Percentiles rank a stretch among this genome's conserved stretches.
Conservation (phyloP, 2,113 vertebrate genomes). For the Thinocorus orbignyianus region DNA sequence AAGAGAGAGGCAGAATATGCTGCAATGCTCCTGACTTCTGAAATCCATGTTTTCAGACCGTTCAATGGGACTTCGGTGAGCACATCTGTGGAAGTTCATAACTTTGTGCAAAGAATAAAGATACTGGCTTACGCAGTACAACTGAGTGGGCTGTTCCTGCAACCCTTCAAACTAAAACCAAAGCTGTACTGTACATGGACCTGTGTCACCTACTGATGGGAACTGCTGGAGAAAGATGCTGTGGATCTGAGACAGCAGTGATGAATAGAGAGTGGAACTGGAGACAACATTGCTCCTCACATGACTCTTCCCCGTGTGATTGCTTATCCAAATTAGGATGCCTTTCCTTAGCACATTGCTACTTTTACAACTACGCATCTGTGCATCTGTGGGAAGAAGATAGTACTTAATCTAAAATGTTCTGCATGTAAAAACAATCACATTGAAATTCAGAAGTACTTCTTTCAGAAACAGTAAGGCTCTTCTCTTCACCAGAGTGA, state of each 20-base stretch:
- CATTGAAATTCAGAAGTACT: background rate
- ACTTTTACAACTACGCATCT: conserved; percentile 15
- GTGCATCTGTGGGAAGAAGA: conserved; percentile 9
- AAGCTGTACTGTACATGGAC: background rate
- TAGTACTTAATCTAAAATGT: conserved; percentile 5
- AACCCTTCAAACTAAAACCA: background rate
- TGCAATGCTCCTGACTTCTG: background rate
- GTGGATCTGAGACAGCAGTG: background rate
- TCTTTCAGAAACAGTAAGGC: background rate
- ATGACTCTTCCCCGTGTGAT: conserved; percentile 6
- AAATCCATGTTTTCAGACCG: background rate
- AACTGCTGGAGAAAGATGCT: background rate
- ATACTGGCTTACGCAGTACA: background rate
- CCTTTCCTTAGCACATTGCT: conserved; percentile 12
- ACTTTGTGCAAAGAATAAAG: background rate
- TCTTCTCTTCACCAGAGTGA: background rate
- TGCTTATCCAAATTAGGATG: conserved; percentile 38
- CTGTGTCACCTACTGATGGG: background rate
- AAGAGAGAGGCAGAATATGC: background rate
- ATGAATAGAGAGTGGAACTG: background rate
- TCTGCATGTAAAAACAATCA: background rate
- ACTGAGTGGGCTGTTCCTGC: background rate
- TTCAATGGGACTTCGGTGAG: background rate
- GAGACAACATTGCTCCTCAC: background rate
- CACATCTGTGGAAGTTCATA: background rate